phyloP scores from a whole-genome alignment of 2,888 invertebrate species.

The Latheticus oryzae region DNA sequence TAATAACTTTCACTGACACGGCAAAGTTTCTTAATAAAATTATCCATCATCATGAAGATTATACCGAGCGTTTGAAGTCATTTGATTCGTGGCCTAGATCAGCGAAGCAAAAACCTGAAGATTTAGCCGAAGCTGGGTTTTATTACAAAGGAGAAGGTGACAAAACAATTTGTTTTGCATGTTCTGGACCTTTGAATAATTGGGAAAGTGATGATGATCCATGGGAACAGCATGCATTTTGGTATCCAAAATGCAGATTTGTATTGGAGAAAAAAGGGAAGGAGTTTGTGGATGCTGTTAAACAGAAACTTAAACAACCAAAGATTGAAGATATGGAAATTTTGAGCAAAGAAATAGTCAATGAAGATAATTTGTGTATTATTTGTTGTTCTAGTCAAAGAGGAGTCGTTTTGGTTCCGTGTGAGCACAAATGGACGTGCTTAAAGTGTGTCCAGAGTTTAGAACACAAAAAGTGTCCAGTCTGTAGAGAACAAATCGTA shows the following conservation, averaged over 20 bases:
- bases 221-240: constrained; percentile 94
- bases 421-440: constrained; percentile 93
- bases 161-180: constrained; percentile 92
- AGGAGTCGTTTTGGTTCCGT: constrained; percentile 92
- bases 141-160: constrained; percentile 91
- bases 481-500: constrained; percentile 86
- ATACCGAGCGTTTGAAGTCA: constrained; percentile 70
- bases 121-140: constrained; percentile 90
- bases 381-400: constrained; percentile 92
- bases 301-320: constrained; percentile 47
- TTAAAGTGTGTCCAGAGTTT: constrained; percentile 95
- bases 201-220: constrained; percentile 94
- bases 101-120: constrained; percentile 82
- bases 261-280: constrained; percentile 84
- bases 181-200: constrained; percentile 92
- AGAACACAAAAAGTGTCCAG: constrained; percentile 82
- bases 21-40: constrained; percentile 32
- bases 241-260: constrained; percentile 90
- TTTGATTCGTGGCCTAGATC: constrained; percentile 86
- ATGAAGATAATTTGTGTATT: constrained; percentile 78
- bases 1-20: background rate
- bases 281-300: constrained; percentile 77
- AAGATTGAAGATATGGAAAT: too few relatives aligned
- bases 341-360: too few relatives aligned
- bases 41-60: background rate